Evolutionary conservation across 2,113 vertebrate species (phyloP).

Genomic region (Nycticorax nycticorax): DNA sequence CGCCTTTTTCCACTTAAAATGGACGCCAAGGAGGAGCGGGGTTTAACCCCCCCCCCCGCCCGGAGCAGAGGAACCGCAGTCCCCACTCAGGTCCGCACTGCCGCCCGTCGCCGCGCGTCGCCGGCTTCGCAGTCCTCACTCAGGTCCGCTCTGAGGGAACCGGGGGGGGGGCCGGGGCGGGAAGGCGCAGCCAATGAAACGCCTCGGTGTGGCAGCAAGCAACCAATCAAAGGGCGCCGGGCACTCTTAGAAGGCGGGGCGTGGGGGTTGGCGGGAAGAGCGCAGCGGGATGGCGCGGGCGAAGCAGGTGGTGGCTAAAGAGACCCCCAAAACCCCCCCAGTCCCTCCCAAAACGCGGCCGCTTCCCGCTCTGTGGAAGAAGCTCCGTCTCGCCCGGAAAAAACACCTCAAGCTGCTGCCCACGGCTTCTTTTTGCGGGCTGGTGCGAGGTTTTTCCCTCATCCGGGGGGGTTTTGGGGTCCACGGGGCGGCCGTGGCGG

Average conservation of each 20-base stretch:
- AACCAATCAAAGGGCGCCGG: not conserved
- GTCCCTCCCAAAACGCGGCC: accelerated
- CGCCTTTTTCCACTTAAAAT: not conserved
- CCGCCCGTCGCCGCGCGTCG: accelerated
- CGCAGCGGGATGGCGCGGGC: accelerated
- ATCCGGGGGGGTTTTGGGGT: accelerated
- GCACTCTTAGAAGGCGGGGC: accelerated
- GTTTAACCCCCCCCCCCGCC: not conserved
- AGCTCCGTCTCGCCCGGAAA: accelerated
- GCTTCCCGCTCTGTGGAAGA: not conserved
- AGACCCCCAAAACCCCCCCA: no score
- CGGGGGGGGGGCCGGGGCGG: accelerated
- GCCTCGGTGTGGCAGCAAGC: accelerated
- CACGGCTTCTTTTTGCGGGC: accelerated
- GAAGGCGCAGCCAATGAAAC: not conserved
- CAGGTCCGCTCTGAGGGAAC: not conserved
- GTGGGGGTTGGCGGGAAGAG: accelerated
- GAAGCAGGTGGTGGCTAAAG: not conserved
- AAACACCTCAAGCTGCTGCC: accelerated
- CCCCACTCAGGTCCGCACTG: not conserved
- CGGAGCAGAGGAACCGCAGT: accelerated
- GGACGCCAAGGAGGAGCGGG: accelerated
- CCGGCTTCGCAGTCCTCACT: not conserved
- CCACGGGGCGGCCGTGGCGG: accelerated
- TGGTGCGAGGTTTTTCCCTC: accelerated